Evolutionary conservation across 2,888 invertebrate genomes (phyloP).

Genomic region (Sphaerophoria taeniata): DNA sequence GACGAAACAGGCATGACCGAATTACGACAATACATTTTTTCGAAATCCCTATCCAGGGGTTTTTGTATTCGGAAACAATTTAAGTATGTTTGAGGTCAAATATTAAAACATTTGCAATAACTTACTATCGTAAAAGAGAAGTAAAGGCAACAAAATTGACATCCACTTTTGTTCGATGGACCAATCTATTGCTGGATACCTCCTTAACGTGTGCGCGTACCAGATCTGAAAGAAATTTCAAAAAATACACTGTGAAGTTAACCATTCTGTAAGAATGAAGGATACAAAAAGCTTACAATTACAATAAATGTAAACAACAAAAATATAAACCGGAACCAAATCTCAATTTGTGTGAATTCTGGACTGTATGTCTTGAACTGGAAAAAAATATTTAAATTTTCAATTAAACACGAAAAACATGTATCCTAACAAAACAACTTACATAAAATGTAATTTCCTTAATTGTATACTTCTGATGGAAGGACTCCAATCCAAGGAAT

Average conservation of each 20-base stretch:
- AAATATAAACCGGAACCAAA: slow-evolving; percentile 98
- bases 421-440: slow-evolving; percentile 83
- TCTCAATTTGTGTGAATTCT: slow-evolving; percentile 97
- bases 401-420: neutral
- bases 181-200: slow-evolving; percentile 96
- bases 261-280: neutral
- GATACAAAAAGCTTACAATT: slow-evolving; percentile 87
- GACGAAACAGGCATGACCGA: too few species aligned
- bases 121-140: slow-evolving; percentile 96
- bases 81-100: too few species aligned
- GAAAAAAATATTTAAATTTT: slow-evolving; percentile 23
- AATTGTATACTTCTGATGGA: slow-evolving; percentile 93
- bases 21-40: too few species aligned
- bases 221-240: slow-evolving; percentile 89
- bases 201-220: slow-evolving; percentile 94
- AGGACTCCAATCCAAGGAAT: slow-evolving; percentile 92
- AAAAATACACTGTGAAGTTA: neutral
- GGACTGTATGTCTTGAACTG: slow-evolving; percentile 98
- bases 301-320: slow-evolving; percentile 92
- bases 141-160: slow-evolving; percentile 91
- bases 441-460: slow-evolving; percentile 93
- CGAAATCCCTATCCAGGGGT: too few species aligned
- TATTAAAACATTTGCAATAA: neutral
- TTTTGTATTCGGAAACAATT: too few species aligned
- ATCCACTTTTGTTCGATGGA: slow-evolving; percentile 99